phyloP scores from a whole-genome alignment of 2,797 vertebrate species.

The Cheirogaleus major region DNA sequence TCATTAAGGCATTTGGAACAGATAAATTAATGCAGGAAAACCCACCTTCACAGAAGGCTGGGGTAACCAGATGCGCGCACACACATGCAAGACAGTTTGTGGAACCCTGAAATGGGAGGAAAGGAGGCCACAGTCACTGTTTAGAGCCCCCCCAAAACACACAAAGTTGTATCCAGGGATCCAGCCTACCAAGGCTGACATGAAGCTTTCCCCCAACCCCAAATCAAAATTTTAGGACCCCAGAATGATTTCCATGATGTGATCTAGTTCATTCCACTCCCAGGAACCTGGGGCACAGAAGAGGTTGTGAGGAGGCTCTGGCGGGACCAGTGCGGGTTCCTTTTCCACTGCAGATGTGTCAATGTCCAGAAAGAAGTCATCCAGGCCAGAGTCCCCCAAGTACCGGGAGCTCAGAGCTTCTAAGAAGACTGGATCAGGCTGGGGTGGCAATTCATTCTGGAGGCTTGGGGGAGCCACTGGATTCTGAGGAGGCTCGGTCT shows the following conservation, averaged over 20 bases:
- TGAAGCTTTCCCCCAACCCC: not conserved
- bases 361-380: constrained; percentile 90
- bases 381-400: constrained; percentile 85
- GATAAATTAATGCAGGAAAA: constrained; percentile 75
- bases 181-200: not conserved
- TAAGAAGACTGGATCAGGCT: constrained; percentile 77
- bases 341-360: constrained; percentile 88
- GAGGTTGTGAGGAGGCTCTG: constrained; percentile 67
- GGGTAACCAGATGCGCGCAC: constrained; percentile 65
- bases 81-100: constrained; percentile 64
- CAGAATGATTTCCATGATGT: constrained; percentile 90
- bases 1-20: constrained; percentile 74
- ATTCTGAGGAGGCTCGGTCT: constrained; percentile 42
- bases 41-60: constrained; percentile 77
- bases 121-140: not conserved
- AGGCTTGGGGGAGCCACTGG: not conserved
- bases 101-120: constrained; percentile 64
- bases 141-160: not conserved
- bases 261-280: constrained; percentile 88
- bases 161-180: not conserved
- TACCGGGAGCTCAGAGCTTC: constrained; percentile 85
- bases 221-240: constrained; percentile 81
- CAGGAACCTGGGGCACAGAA: constrained; percentile 78
- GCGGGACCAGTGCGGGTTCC: constrained; percentile 75
- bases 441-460: constrained; percentile 53